These are phyloP conservation scores for Oenanthe melanoleuca DNA, from an alignment of 2,113 vertebrate genomes.

Conservation along the genomic window DNA sequence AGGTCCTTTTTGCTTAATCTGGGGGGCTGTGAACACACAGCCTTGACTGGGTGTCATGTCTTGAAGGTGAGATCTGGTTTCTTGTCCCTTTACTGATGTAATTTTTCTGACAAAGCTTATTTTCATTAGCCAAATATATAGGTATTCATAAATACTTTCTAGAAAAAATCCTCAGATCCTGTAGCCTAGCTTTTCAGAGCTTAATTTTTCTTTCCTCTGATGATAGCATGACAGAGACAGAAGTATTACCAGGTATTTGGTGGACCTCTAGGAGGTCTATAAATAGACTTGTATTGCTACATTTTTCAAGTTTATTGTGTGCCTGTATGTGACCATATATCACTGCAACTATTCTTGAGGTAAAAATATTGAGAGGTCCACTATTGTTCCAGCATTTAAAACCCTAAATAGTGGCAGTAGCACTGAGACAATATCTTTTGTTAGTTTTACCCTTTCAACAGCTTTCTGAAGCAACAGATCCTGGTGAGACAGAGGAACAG, in stretches of 20 bases:
- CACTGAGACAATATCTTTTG: not conserved
- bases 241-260: not conserved
- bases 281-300: not conserved
- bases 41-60: not conserved
- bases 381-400: not conserved
- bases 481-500: not conserved
- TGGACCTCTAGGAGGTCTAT: not conserved
- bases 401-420: not conserved
- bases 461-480: not conserved
- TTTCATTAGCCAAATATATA: not conserved
- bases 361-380: not conserved
- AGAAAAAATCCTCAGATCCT: not conserved
- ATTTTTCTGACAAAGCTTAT: constrained; percentile 1
- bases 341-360: not conserved
- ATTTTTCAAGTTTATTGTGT: not conserved
- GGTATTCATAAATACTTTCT: not conserved
- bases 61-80: not conserved
- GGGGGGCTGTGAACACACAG: not conserved
- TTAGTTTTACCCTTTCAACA: not conserved
- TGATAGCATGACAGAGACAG: not conserved
- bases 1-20: not conserved
- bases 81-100: not conserved
- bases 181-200: not conserved
- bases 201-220: not conserved
- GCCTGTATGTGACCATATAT: not conserved